A percentile compares a stretch with the other conserved stretches of the same genome.
phyloP scores from a whole-genome alignment of 2,888 invertebrate species.

The Heliconius ethilla region DNA sequence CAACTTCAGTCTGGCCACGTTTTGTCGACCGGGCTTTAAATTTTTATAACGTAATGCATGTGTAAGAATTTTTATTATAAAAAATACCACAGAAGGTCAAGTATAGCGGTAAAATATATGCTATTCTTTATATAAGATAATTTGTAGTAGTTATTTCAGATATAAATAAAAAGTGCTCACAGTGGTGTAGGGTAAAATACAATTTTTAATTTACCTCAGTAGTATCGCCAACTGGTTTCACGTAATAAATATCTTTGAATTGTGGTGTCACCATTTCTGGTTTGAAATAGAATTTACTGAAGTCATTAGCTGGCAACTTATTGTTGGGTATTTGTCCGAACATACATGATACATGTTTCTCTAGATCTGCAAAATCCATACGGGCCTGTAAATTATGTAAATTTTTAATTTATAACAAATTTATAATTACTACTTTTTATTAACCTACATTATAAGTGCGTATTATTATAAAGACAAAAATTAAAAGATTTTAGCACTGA shows the following conservation, averaged over 20 bases:
- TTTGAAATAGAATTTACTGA: constrained; percentile 71
- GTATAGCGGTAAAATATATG: no score
- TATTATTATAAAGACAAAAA: no score
- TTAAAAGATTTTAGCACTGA: no score
- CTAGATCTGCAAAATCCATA: constrained; percentile 84
- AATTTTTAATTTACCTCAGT: constrained; percentile 78
- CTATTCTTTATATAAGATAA: not conserved
- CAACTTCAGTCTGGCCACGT: no score
- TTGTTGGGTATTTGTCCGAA: constrained; percentile 88
- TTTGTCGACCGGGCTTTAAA: no score
- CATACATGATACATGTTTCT: constrained; percentile 84
- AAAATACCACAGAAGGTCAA: no score
- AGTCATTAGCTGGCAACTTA: constrained; percentile 83
- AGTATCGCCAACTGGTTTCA: constrained; percentile 88
- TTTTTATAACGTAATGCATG: no score
- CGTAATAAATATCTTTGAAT: constrained; percentile 87
- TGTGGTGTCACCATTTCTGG: constrained; percentile 80
- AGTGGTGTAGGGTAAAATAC: not conserved
- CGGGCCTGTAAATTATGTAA: constrained; percentile 64
- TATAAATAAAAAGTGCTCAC: no score
- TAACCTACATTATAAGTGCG: no score
- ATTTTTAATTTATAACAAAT: not conserved
- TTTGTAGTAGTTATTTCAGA: not conserved
- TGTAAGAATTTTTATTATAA: no score
- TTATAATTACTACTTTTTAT: no score